Evolutionary conservation across 2,888 invertebrate species (phyloP).

Genomic region (Leucophenga maculata): DNA sequence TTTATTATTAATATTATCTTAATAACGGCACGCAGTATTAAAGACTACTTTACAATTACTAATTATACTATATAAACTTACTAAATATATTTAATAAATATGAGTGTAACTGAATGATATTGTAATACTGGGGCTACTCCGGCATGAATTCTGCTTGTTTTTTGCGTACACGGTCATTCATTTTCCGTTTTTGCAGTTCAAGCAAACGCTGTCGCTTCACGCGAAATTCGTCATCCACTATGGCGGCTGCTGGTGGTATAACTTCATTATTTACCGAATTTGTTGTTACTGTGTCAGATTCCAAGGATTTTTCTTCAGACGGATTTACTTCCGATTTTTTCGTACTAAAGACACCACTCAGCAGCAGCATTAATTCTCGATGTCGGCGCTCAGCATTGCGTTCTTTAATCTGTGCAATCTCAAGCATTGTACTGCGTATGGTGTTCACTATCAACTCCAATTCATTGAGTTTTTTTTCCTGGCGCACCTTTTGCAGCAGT

Average conservation of each 20-base stretch:
- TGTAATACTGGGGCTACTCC: too few species aligned
- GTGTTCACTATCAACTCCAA: slow-evolving; percentile 34
- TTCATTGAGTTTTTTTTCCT: background rate
- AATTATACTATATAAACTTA: background rate
- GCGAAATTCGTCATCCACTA: background rate
- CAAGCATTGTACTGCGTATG: slow-evolving; percentile 43
- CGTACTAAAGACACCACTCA: slow-evolving; percentile 28
- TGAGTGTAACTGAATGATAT: background rate
- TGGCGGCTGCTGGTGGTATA: too few species aligned
- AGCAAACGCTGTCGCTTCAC: slow-evolving; percentile 42
- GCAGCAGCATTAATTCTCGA: slow-evolving; percentile 38
- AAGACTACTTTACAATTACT: too few species aligned
- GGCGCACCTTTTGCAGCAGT: background rate
- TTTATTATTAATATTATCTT: background rate
- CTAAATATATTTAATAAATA: slow-evolving; percentile 4
- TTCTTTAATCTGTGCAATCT: slow-evolving; percentile 47
- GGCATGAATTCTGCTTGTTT: background rate
- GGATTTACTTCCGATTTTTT: too few species aligned
- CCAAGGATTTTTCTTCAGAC: too few species aligned
- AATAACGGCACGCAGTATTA: slow-evolving; percentile 9
- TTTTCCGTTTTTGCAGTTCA: slow-evolving; percentile 45
- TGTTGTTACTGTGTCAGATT: too few species aligned
- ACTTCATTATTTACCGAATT: too few species aligned
- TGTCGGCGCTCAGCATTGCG: slow-evolving; percentile 45
- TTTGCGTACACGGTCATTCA: slow-evolving; percentile 48